Conservation (phyloP, 2,888 invertebrate species). For the Amphipoea lucens region DNA sequence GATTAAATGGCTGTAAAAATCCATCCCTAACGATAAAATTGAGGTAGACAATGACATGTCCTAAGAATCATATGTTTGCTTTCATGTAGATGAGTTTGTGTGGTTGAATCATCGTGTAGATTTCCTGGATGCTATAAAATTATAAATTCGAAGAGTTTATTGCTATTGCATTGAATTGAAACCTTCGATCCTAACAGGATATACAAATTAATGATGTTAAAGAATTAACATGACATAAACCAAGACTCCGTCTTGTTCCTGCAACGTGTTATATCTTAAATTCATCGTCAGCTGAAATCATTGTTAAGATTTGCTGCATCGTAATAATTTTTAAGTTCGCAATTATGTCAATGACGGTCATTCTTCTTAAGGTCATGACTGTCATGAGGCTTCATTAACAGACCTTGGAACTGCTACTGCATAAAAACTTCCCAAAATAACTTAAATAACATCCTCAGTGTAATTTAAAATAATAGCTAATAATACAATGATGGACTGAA, state of each 20-base stretch:
- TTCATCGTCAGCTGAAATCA: constrained; percentile 16
- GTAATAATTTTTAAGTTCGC: constrained; percentile 3
- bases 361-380: constrained; percentile 33
- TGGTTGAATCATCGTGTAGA: not conserved
- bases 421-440: constrained; percentile 59
- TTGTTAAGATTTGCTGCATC: constrained; percentile 13
- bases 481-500: constrained; percentile 37
- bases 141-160: constrained; percentile 16
- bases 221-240: constrained; percentile 12
- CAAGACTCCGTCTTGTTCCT: not conserved
- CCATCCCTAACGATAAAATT: not conserved
- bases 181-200: constrained; percentile 9
- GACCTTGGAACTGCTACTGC: constrained; percentile 42
- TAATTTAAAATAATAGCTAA: constrained; percentile 56
- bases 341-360: constrained; percentile 6
- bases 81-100: not conserved
- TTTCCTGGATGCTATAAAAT: constrained; percentile 13
- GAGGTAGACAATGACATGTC: not conserved
- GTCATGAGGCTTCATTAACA: constrained; percentile 13
- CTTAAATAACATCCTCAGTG: constrained; percentile 39
- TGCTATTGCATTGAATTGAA: not conserved
- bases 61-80: not conserved
- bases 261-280: constrained; percentile 21
- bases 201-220: not conserved
- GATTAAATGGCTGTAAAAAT: constrained; percentile 5